Percentiles rank a stretch among this genome's conserved stretches.
phyloP scores from a whole-genome alignment of 2,888 invertebrate genomes.

The Chrysomela aeneicollis region DNA sequence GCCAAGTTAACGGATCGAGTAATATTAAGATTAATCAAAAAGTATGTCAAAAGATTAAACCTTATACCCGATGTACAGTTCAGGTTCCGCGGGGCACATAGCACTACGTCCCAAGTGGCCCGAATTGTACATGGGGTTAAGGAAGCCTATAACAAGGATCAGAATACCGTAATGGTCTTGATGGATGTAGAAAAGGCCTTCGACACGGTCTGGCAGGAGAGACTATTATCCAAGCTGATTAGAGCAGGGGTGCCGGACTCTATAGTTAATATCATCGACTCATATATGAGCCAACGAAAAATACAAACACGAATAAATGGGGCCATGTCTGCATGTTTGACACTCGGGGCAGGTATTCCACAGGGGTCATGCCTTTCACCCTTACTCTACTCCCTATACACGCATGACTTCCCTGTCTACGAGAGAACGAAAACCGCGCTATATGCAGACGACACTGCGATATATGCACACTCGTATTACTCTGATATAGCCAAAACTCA shows the following conservation, averaged over 20 bases:
- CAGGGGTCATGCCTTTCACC: neutral
- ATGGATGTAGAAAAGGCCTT: conserved; percentile 29
- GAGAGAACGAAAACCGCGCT: neutral
- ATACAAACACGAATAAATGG: neutral
- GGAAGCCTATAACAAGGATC: conserved; percentile 11
- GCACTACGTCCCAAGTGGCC: conserved; percentile 23
- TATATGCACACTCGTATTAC: neutral
- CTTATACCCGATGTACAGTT: conserved; percentile 20
- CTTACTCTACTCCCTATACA: neutral
- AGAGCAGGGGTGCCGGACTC: neutral
- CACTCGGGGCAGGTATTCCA: neutral
- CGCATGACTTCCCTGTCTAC: neutral
- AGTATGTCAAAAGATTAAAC: neutral
- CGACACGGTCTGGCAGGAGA: conserved; percentile 20
- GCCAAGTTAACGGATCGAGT: conserved; percentile 44
- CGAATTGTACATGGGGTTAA: conserved; percentile 20
- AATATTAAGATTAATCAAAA: conserved; percentile 20
- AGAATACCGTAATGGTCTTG: conserved; percentile 15
- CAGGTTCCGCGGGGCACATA: conserved; percentile 28
- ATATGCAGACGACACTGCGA: neutral
- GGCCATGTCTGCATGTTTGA: neutral
- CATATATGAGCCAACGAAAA: neutral
- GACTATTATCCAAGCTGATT: conserved; percentile 8
- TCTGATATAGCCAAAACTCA: no score
- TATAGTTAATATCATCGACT: neutral